Evolutionary conservation across 2,113 vertebrate genomes (phyloP).

Genomic region (Rhinolophus sinicus): DNA sequence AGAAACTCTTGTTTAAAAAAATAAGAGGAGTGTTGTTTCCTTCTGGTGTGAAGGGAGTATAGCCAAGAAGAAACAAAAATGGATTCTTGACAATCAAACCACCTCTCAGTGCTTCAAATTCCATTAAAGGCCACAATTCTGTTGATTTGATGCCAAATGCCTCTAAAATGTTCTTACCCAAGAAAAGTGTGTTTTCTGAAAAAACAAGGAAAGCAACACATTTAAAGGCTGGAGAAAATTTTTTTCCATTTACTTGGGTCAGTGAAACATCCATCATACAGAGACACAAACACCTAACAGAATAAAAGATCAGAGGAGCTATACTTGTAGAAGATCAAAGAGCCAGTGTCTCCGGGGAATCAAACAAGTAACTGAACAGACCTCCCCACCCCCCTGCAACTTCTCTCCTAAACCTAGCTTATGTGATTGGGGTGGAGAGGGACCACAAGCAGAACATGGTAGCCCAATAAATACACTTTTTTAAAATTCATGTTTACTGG

Average conservation of each 20-base stretch:
- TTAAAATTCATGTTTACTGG: too few relatives aligned
- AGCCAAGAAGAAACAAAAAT: conserved; percentile 45
- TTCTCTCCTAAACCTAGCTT: conserved; percentile 54
- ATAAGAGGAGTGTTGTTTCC: background rate
- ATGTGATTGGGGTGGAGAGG: background rate
- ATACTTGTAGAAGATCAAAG: conserved; percentile 63
- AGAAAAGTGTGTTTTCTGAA: conserved; percentile 65
- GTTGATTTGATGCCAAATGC: conserved; percentile 62
- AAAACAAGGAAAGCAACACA: conserved; percentile 70
- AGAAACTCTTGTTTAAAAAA: conserved; percentile 48
- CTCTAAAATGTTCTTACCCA: conserved; percentile 51
- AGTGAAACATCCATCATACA: conserved; percentile 64
- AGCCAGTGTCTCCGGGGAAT: conserved; percentile 58
- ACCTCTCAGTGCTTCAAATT: conserved; percentile 49
- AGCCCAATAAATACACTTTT: background rate
- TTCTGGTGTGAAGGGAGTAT: background rate
- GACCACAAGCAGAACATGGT: conserved; percentile 27
- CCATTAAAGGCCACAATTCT: conserved; percentile 60
- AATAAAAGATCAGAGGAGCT: conserved; percentile 66
- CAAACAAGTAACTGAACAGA: conserved; percentile 44
- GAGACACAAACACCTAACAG: conserved; percentile 69
- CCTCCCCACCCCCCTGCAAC: background rate
- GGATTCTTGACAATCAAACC: conserved; percentile 54
- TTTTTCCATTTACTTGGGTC: conserved; percentile 61
- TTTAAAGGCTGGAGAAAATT: conserved; percentile 63